Base-by-base conservation (phyloP, 1,140 invertebrate genomes). In the Eumaeus atala region DNA sequence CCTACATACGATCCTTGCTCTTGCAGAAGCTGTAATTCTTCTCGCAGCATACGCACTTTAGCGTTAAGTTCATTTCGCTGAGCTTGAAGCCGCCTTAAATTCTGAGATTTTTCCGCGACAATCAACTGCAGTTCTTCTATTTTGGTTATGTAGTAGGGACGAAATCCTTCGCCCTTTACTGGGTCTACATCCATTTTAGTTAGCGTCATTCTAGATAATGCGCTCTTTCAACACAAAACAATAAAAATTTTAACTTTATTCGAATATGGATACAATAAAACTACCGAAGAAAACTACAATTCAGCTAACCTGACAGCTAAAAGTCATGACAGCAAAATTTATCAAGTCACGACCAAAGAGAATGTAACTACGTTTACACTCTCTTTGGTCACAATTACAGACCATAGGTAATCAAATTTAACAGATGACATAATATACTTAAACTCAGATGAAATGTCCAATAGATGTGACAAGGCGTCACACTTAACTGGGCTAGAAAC, bases 1-100 rank as follows among this genome's bases (percentile, higher is more conserved):
- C 98, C 98, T 5, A 99, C 98, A 88, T 99, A 99, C 9, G 97
- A 99, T 9, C 98, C 98, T 89, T 99, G 98, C 77, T 99, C 98
- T 88, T 99, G 98, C 9, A 99, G 89, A 9, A 99, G 90, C 86
- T 99, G 98, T 0, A 99, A 88, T 78, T 99, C 98, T 86, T 99
- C 98, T 11, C 98, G 91, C 34, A 99, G 87, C 95, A 99, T 97
- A 48, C 98, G 93, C 28, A 99, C 98, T 95, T 99, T 99, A 7
- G 98, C 97, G 90, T 99, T 99, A 0, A 99, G 92, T 88, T 99
- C 98, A 93, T 99, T 99, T 70, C 98, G 91, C 79, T 99, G 98
- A 12, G 98, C 98, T 90, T 99, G 97, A 48, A 99, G 89, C 83
- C 98, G 93, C 59, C 98, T 91, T 17, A 99, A 89, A 90, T 99